Base-by-base conservation (phyloP, 2,113 vertebrate species). In the Varanus salvator region DNA sequence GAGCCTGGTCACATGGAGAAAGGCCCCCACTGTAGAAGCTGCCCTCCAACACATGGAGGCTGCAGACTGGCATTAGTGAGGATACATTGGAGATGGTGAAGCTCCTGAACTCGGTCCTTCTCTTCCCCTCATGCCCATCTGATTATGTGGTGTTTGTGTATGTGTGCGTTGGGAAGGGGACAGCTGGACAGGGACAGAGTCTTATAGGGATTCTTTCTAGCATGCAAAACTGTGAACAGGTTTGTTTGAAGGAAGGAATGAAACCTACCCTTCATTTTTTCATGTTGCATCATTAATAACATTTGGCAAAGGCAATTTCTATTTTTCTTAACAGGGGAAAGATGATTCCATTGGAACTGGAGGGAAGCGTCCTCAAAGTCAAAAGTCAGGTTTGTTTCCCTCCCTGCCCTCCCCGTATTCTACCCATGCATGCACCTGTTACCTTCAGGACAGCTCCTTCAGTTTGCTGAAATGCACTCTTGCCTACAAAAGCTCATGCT, bases 271-370 rank as follows among this genome's bases (percentile, higher is more conserved):
- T 21, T 1, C n/a, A 75, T 76, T 82, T 21, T 14, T 44, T 0
- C 50, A 21, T 76, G 23, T 86, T 89, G 7, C 21, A 12, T 9
- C 1, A 68, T 31, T 27, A 48, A 5, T 15, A 27, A 44, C 76
- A 12, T n/a, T 76, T 64, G n/a, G 2, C 38, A 66, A 66, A 19
- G 0, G 0, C 21, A 66, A 9, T 15, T 68, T 21, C 27, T 57
- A 1, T 31, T 84, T 86, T 89, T 57, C 82, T 85, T 95, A 84
- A 66, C 2, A 97, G 94, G 68, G 94, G 97, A 74, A 98, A 97
- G 95, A 98, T 97, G 85, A 97, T 97, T 91, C 92, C 95, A 84
- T 91, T 90, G 86, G 96, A 97, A 91, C 95, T 98, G 9, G 93
- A 98, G 91, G 85, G 91, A 90, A 94, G 95, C 91, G 97, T 97